These are phyloP conservation scores for Halocynthia aurantium DNA, from an alignment of 23 tunicate genomes.

Conservation along the genomic window DNA sequence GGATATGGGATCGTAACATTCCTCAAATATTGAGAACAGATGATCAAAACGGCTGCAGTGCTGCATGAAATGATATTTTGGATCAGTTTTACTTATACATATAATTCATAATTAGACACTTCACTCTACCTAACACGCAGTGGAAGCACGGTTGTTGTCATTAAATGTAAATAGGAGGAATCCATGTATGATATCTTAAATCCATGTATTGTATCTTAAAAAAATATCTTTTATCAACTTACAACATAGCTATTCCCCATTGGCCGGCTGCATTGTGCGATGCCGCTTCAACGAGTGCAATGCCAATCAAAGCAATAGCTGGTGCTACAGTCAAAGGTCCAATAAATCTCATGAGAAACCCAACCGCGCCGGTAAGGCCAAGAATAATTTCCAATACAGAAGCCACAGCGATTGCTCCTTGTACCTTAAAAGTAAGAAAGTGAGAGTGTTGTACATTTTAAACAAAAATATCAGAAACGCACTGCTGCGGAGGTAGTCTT, in stretches of 20 bases:
- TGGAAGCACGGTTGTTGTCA: neutral
- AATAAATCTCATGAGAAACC: slow-evolving; percentile 48
- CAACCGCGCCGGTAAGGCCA: slow-evolving; percentile 63
- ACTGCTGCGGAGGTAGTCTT: too few species aligned
- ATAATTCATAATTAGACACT: neutral
- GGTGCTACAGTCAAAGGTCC: slow-evolving; percentile 83
- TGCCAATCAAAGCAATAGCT: slow-evolving; percentile 71
- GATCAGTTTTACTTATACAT: neutral
- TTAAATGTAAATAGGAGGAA: slow-evolving; percentile 19
- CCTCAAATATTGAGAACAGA: slow-evolving; percentile 63
- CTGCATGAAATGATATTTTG: slow-evolving; percentile 22
- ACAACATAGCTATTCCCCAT: slow-evolving; percentile 82
- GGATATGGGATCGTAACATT: slow-evolving; percentile 50
- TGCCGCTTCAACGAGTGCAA: slow-evolving; percentile 49
- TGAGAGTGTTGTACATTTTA: too few species aligned
- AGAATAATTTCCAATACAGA: slow-evolving; percentile 48
- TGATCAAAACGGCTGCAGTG: slow-evolving; percentile 39
- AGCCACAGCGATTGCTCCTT: slow-evolving; percentile 74
- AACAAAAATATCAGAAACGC: too few species aligned
- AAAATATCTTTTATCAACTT: neutral
- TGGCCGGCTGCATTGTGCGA: slow-evolving; percentile 46
- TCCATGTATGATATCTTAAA: too few species aligned
- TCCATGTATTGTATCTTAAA: too few species aligned
- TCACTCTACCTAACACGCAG: neutral
- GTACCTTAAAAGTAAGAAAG: slow-evolving; percentile 25